Percentiles rank a stretch among this genome's conserved stretches.
Conservation (phyloP, 2,888 invertebrate genomes). For the Nymphalis c-album region DNA sequence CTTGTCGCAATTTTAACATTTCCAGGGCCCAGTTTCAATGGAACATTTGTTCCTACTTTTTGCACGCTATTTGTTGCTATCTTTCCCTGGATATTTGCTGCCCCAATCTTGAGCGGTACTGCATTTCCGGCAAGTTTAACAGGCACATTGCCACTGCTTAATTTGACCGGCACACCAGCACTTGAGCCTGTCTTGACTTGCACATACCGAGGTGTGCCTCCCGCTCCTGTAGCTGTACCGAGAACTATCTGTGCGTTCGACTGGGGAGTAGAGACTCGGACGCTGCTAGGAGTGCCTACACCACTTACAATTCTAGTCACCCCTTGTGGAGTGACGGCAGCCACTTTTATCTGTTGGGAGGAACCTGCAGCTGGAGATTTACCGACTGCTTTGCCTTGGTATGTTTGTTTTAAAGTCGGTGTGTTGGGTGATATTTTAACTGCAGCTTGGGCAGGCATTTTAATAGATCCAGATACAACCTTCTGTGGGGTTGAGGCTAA, state of each 20-base stretch:
- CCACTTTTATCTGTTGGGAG: constrained; percentile 72
- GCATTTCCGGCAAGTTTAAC: constrained; percentile 67
- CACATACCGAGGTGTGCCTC: constrained; percentile 66
- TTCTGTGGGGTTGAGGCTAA: constrained; percentile 67
- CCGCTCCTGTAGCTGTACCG: constrained; percentile 54
- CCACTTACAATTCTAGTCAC: constrained; percentile 73
- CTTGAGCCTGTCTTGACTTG: constrained; percentile 70
- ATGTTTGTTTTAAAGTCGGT: constrained; percentile 66
- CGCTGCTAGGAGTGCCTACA: constrained; percentile 61
- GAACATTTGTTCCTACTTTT: constrained; percentile 60
- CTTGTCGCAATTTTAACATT: constrained; percentile 76
- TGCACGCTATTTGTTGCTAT: constrained; percentile 62
- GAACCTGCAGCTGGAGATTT: constrained; percentile 63
- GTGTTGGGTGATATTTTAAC: constrained; percentile 70
- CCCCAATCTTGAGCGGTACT: constrained; percentile 70
- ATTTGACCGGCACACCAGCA: constrained; percentile 63
- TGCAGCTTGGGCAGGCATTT: constrained; percentile 60
- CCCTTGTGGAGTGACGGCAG: constrained; percentile 70
- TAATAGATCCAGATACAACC: constrained; percentile 59
- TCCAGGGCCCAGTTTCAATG: constrained; percentile 70
- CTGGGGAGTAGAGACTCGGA: constrained; percentile 69
- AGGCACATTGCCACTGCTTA: constrained; percentile 64
- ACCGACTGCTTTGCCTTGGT: constrained; percentile 61
- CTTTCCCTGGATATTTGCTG: constrained; percentile 70
- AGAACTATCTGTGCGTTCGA: constrained; percentile 68